These are phyloP conservation scores for Rhegmatorhina hoffmannsi DNA, from an alignment of 2,113 vertebrate genomes.

Conservation along the genomic window DNA sequence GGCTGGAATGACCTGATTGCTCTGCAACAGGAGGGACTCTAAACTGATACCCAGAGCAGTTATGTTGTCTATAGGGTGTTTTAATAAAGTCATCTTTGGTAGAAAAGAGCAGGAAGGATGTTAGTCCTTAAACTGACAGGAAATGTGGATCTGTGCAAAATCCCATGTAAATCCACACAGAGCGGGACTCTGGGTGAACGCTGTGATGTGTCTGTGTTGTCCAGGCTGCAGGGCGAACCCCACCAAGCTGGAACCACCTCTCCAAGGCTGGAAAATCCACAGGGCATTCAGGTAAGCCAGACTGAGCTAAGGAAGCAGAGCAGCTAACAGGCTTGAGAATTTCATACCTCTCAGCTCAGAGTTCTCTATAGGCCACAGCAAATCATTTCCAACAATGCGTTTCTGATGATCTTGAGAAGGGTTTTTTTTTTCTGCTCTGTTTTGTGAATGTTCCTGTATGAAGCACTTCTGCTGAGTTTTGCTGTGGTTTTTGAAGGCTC, in stretches of 20 bases:
- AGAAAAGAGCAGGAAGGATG: not conserved
- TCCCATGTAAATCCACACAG: rapidly evolving
- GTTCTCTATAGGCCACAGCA: not conserved
- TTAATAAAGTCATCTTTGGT: not conserved
- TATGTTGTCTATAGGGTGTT: not conserved
- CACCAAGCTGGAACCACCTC: not conserved
- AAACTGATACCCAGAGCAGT: not conserved
- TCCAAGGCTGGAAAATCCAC: not conserved
- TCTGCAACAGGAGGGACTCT: not conserved
- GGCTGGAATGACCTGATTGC: not conserved
- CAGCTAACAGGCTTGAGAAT: not conserved
- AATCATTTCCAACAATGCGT: not conserved
- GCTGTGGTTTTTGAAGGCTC: not conserved
- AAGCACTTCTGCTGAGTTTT: not conserved
- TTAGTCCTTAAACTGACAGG: not conserved
- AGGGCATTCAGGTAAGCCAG: not conserved
- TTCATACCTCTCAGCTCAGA: not conserved
- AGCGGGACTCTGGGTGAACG: not conserved
- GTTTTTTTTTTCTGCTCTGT: not conserved
- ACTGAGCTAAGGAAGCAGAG: not conserved
- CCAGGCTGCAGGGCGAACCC: rapidly evolving
- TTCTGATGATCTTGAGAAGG: not conserved
- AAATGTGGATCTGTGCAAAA: not conserved
- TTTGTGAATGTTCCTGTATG: not conserved
- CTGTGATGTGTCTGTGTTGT: not conserved